A percentile compares a stretch with the other conserved stretches of the same genome.
Conservation (phyloP, 2,113 vertebrate species). For the Thinocorus orbignyianus region DNA sequence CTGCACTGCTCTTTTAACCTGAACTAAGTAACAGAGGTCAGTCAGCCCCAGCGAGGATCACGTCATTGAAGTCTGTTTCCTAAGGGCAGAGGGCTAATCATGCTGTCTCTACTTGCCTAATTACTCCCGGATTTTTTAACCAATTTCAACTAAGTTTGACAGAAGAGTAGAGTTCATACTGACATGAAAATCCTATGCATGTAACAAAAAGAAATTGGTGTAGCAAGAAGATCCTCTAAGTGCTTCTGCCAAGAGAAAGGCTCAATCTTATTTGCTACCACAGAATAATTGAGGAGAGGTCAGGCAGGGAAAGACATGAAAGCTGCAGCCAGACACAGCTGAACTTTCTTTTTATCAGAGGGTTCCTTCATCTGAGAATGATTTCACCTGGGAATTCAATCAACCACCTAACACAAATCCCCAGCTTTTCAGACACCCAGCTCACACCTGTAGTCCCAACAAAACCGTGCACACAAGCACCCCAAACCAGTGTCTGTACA, state of each 20-base stretch:
- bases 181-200: background rate
- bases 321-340: background rate
- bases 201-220: background rate
- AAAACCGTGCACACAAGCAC: background rate
- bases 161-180: background rate
- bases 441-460: background rate
- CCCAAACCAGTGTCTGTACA: background rate
- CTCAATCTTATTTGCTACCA: background rate
- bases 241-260: background rate
- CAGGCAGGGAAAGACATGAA: background rate
- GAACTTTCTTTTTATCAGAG: background rate
- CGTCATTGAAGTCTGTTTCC: background rate
- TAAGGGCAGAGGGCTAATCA: background rate
- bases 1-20: background rate
- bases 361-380: background rate
- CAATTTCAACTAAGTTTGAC: background rate
- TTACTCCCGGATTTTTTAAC: background rate
- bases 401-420: background rate
- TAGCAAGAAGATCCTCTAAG: background rate
- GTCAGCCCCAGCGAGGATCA: background rate
- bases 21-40: background rate
- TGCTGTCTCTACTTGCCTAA: background rate
- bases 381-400: background rate
- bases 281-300: background rate
- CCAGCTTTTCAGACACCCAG: background rate